phyloP scores from a whole-genome alignment of 2,797 vertebrate species.

The Phoxinus dragarum region DNA sequence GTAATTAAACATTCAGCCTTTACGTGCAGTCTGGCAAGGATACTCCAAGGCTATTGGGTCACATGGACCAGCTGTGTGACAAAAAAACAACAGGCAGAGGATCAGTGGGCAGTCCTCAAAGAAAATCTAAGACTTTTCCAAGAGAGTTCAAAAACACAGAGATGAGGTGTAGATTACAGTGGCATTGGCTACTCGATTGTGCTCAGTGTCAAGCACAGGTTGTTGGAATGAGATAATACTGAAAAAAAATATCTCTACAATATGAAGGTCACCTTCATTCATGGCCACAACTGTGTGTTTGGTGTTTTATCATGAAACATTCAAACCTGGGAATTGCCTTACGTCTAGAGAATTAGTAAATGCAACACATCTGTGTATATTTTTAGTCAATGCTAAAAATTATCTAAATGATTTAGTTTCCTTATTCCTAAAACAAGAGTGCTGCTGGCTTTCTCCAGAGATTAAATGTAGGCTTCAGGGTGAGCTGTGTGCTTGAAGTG shows the following conservation, averaged over 20 bases:
- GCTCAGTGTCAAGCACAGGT: conserved; percentile 25
- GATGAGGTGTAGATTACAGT: conserved; percentile 38
- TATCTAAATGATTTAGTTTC: conserved; percentile 3
- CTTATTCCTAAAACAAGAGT: not conserved
- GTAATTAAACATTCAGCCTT: conserved; percentile 31
- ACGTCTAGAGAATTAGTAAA: not conserved
- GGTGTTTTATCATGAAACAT: not conserved
- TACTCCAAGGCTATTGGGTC: conserved; percentile 26
- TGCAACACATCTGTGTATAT: conserved; percentile 2
- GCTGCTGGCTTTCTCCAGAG: conserved; percentile 27
- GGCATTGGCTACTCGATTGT: conserved; percentile 23
- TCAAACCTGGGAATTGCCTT: not conserved
- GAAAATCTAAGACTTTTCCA: conserved; percentile 28
- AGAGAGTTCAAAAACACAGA: conserved; percentile 37
- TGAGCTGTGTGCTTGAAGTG: conserved; percentile 4
- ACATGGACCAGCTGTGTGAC: conserved; percentile 22
- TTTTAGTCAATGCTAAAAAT: conserved; percentile 24
- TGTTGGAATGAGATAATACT: conserved; percentile 24
- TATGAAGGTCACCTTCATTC: conserved; percentile 30
- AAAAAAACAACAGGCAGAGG: conserved; percentile 2
- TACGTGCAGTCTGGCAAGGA: conserved; percentile 18
- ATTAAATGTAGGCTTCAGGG: conserved; percentile 7
- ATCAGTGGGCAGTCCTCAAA: conserved; percentile 8
- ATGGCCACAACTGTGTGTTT: not conserved
- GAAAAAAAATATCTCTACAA: not conserved